phyloP scores from a whole-genome alignment of 2,113 vertebrate genomes.

The Petromus typicus region DNA sequence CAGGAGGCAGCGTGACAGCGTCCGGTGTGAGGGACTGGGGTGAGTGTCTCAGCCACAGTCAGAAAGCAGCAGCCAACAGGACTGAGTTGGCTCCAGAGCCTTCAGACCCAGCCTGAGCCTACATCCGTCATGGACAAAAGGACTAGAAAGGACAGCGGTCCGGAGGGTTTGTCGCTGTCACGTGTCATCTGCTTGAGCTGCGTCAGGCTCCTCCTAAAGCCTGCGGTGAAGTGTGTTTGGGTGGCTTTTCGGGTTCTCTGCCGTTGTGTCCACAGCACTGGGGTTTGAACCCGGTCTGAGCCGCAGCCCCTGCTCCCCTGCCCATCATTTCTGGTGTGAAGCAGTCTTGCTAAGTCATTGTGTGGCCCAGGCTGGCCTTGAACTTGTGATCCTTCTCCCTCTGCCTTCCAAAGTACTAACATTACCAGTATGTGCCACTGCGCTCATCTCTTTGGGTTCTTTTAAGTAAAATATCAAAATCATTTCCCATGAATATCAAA shows the following conservation, averaged over 20 bases:
- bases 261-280: neutral
- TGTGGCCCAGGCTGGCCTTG: neutral
- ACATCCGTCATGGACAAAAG: neutral
- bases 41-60: rapidly evolving
- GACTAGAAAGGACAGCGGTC: too few species aligned
- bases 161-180: rapidly evolving
- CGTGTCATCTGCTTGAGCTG: neutral
- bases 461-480: neutral
- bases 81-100: neutral
- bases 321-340: neutral
- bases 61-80: rapidly evolving
- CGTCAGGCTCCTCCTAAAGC: neutral
- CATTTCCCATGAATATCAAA: neutral
- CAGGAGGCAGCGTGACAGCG: rapidly evolving
- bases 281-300: neutral
- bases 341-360: neutral
- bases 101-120: too few species aligned
- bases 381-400: neutral
- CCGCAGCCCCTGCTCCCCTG: neutral
- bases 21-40: neutral
- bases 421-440: neutral
- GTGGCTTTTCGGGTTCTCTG: neutral
- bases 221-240: neutral
- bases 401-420: neutral
- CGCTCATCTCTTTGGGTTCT: neutral